Evolutionary conservation across 2,797 vertebrate species (phyloP).

Genomic region (Hylomyscus alleni): DNA sequence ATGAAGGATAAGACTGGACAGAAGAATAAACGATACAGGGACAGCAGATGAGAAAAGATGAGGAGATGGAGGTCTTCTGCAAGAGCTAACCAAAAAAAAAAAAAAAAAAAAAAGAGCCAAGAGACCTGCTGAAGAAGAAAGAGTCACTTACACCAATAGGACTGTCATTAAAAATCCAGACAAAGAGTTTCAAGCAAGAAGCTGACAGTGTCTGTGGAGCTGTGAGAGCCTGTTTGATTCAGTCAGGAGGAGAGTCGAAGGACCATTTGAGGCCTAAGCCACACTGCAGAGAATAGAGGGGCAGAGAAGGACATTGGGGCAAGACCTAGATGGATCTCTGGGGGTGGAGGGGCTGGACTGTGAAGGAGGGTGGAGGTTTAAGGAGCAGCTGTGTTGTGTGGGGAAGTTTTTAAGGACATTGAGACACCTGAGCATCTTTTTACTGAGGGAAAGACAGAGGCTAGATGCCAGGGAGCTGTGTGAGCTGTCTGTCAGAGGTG

Average conservation of each 20-base stretch:
- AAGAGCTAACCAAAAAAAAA: background rate
- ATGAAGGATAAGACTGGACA: background rate
- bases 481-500: too few relatives aligned
- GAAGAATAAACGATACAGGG: background rate
- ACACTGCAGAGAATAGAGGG: background rate
- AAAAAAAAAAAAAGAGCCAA: background rate
- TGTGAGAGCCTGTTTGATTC: background rate
- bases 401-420: background rate
- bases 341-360: background rate
- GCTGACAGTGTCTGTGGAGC: background rate
- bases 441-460: background rate
- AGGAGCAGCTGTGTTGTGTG: background rate
- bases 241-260: background rate
- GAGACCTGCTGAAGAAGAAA: background rate
- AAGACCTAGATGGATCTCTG: background rate
- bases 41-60: background rate
- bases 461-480: background rate
- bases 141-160: background rate
- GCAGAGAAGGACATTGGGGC: background rate
- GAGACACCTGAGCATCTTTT: background rate
- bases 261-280: background rate
- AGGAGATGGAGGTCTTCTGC: background rate
- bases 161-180: background rate
- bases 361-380: background rate
- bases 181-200: background rate